Evolutionary conservation across 1,140 invertebrate species (phyloP), one percentile per base, ranked within the genome.

Genomic region (Drosophila lini): DNA sequence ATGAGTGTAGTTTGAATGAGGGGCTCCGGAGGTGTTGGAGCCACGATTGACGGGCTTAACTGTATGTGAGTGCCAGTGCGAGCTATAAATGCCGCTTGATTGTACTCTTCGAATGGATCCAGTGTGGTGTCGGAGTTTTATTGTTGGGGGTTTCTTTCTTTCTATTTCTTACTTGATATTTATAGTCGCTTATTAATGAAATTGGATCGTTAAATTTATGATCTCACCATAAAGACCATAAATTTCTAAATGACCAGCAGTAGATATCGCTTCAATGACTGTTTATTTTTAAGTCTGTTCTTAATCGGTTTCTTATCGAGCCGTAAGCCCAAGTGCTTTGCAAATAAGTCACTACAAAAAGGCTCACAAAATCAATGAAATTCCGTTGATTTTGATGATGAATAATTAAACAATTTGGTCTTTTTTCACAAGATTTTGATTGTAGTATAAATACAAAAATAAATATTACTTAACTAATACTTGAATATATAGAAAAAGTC

Each of bases 171-270:
- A 44, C 57, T 50, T 65, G 41, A 65, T 81, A 78, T 85, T 86
- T 80, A 86, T 85, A 74, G 74, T 61, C 55, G 74, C 82, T 85
- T 85, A 81, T 86, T 85, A 85, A 88, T 71, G 47, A 76, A 85
- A 88, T 85, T 79, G 76, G 75, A 79, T 88, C 80, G 80, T 88
- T 82, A 82, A 82, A 82, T 78, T 78, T 78, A 64, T 73, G 68
- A 65, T 76, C 67, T 63, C 67, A 59, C 75, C 74, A 61, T 78
- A 78, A 78, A 41, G 28, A 52, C 19, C 48, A 88, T 85, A 88
- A 79, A 88, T 88, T 82, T 57, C 65, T 71, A 59, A 82, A 88
- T 85, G 75, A 78, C 74, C 64, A 40, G 59, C 68, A 59, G 45
- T 65, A 70, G 57, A 61, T 70, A 69, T 74, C 48, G 60, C 47